Evolutionary conservation across 1,140 invertebrate species (phyloP), one percentile per base, ranked within the genome.

Genomic region (Orchestia grillus): DNA sequence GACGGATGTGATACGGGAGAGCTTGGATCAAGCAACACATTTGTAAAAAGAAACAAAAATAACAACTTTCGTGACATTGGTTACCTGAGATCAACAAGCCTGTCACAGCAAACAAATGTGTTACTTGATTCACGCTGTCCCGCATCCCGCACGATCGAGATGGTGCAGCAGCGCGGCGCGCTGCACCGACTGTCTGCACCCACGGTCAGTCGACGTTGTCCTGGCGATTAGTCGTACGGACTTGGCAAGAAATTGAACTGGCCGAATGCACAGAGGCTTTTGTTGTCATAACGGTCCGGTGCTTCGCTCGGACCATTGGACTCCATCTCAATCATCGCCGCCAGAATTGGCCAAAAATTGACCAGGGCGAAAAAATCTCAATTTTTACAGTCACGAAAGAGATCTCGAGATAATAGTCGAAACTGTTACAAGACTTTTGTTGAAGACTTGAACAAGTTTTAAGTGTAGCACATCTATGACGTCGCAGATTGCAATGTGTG

Each of bases 251-350:
- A 44, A 90, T 90, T 44, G 88, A 90, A 90, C 88, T 90, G 88
- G 43, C 88, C 41, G 43, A 45, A 44, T 47, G 92, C 23, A 94
- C 92, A 94, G 43, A 94, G 40, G 92, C 43, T 94, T 94, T 94
- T 94, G 44, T 45, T 94, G 44, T 19, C 41, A 8, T 40, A 94
- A 94, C 92, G 44, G 44, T 94, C 40, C 41, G 40, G 6, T 94
- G 92, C 92, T 94, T 44, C 40, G 92, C 44, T 42, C 92, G 92
- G 92, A 94, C 44, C 92, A 94, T 45, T 44, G 92, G 92, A 8
- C 44, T n/a, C 36, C 92, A n/a, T 44, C 92, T 44, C 92, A 94
- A 94, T 94, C 43, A 94, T 1, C 3, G 62, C 62, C 62, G 28
- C 15, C 62, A 77, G 36, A 77, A 77, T 77, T 77, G 62, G 62